Conservation (phyloP, 2,888 invertebrate genomes). For the Yponomeuta cagnagella region DNA sequence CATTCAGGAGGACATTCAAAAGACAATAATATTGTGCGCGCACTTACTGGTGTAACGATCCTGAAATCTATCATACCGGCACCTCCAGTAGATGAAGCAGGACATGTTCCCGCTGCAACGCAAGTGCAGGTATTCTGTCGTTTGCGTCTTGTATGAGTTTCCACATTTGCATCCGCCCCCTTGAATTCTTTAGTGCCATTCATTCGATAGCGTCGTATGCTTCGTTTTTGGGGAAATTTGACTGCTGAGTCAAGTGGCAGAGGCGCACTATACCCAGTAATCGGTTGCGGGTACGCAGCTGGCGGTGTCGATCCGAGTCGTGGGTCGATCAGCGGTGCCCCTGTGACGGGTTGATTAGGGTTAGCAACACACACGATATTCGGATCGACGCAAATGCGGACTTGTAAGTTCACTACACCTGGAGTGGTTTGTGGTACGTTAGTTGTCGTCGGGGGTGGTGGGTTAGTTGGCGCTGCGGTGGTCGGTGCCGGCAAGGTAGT, state of each 20-base stretch:
- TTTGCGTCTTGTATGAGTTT: constrained; percentile 44
- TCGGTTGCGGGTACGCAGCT: constrained; percentile 44
- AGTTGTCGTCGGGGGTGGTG: constrained; percentile 25
- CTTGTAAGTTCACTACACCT: constrained; percentile 49
- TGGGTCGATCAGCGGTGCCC: constrained; percentile 59
- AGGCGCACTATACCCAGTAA: constrained; percentile 50
- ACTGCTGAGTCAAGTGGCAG: constrained; percentile 50
- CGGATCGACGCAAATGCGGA: constrained; percentile 60
- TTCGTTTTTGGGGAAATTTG: constrained; percentile 48
- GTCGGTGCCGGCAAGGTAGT: constrained; percentile 20
- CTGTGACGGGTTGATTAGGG: constrained; percentile 58
- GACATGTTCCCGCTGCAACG: constrained; percentile 55
- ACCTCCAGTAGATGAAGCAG: constrained; percentile 50
- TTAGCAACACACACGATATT: constrained; percentile 64
- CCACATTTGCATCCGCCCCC: constrained; percentile 20
- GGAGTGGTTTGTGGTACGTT: constrained; percentile 22
- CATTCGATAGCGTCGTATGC: constrained; percentile 17
- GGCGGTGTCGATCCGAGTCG: constrained; percentile 61
- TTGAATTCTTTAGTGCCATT: constrained; percentile 27
- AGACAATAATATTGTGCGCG: neutral
- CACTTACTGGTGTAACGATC: constrained; percentile 76
- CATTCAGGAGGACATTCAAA: neutral
- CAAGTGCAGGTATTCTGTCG: constrained; percentile 56
- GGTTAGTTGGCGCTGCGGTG: constrained; percentile 25
- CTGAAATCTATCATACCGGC: constrained; percentile 77